Evolutionary conservation across 2,888 invertebrate genomes (phyloP).

Genomic region (Dugesia japonica): DNA sequence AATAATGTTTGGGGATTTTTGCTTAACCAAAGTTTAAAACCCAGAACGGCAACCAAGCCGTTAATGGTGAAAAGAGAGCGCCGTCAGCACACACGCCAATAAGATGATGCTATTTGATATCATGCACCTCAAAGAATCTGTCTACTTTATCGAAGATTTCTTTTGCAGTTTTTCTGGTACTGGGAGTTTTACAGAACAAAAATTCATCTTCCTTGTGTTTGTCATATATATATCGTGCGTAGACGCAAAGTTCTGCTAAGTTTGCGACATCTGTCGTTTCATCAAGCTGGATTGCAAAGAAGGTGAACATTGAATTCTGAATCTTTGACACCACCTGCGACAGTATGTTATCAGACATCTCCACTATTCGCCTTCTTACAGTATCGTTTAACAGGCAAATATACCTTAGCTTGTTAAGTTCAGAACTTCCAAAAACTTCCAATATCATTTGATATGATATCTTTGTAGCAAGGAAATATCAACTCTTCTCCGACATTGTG

Average conservation of each 20-base stretch:
- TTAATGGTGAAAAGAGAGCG: background rate
- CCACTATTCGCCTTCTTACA: background rate
- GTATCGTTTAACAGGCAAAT: too few species aligned
- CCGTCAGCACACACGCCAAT: background rate
- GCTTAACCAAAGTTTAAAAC: constrained; percentile 1
- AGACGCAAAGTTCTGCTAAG: constrained; percentile 22
- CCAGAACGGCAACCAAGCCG: constrained; percentile 8
- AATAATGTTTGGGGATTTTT: constrained; percentile 38
- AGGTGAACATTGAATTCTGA: background rate
- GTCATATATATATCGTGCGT: constrained; percentile 26
- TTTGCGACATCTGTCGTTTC: constrained; percentile 25
- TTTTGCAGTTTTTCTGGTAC: background rate
- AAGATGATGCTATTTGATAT: constrained; percentile 14
- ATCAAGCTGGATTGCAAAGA: too few species aligned
- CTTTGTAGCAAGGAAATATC: too few species aligned
- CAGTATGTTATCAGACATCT: background rate
- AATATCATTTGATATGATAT: background rate
- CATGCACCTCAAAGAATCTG: constrained; percentile 27
- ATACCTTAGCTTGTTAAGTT: too few species aligned
- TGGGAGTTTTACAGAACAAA: constrained; percentile 23
- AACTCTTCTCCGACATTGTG: too few species aligned
- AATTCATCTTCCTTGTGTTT: constrained; percentile 23
- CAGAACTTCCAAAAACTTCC: background rate
- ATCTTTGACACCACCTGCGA: background rate
- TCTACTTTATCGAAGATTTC: constrained; percentile 22